A percentile compares a stretch with the other conserved stretches of the same genome.
Conservation (phyloP, 2,797 vertebrate genomes). For the Anguilla pacifica region DNA sequence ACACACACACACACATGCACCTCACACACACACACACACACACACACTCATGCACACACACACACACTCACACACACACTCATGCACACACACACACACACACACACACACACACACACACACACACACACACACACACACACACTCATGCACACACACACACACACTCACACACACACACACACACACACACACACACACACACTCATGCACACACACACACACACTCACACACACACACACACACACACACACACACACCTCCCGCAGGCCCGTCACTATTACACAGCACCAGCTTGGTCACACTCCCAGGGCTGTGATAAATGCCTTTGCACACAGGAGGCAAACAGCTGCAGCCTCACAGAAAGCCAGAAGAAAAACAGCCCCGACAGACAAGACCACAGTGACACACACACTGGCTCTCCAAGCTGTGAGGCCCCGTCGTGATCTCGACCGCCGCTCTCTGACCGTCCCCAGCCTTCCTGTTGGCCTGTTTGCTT, state of each 20-base stretch:
- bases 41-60: not conserved
- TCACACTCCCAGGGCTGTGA: not conserved
- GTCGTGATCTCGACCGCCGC: not conserved
- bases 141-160: too few relatives aligned
- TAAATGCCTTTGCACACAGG: not conserved
- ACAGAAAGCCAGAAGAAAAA: not conserved
- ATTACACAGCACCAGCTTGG: not conserved
- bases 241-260: not conserved
- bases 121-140: too few relatives aligned
- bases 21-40: not conserved
- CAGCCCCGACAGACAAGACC: not conserved
- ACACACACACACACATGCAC: too few relatives aligned
- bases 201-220: too few relatives aligned
- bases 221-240: too few relatives aligned
- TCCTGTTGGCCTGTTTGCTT: conserved; percentile 21
- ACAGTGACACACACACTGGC: not conserved
- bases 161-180: too few relatives aligned
- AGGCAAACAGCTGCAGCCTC: not conserved
- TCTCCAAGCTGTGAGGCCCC: not conserved
- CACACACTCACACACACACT: not conserved
- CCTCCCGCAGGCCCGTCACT: not conserved
- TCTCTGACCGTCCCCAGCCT: not conserved
- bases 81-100: not conserved
- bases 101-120: not conserved
- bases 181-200: too few relatives aligned